Evolutionary conservation across 2,888 invertebrate genomes (phyloP), one percentile per base, ranked within the genome.

Genomic region (Hirtodrosophila confusa): DNA sequence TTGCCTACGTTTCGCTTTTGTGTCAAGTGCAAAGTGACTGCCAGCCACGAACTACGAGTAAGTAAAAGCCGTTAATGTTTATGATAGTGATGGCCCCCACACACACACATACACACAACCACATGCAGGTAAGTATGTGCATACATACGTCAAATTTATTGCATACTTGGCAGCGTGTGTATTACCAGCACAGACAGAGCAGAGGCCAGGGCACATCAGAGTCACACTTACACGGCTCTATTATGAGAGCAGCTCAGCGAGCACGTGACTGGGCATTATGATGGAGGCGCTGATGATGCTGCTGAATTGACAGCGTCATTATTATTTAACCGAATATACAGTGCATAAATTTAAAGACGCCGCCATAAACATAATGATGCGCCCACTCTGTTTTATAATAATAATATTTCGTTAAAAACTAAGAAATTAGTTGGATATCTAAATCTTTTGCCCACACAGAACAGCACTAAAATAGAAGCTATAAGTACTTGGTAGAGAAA

Each of bases 51-150:
- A 62, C 64, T 54, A 40, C 57, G 62, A 54, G 73, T 75, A 85
- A 85, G 82, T 83, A 75, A 87, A 80, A 85, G 87, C 73, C 78
- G 82, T 87, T 83, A 80, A 80, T 83, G 87, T 80, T 87, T 85
- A 84, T 82, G 66, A 71, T 76, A 76, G 70, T 66, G 79, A 76
- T 68, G 88, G 58, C 39, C 58, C 11, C 47, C 65, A 43, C 31
- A 35, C 37, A 41, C 40, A 47, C 47, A 67, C 33, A 48, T 39
- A 12, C 24, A 17, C 7, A 43, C 10, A 27, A 29, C n/a, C 50
- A 27, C 50, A 43, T 37, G 49, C 43, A 61, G 53, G 36, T 57
- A 54, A 27, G n/a, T 35, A 33, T 36, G 53, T 44, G 39, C 37
- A 57, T 48, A 56, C 54, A 65, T 61, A 68, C 47, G 41, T 73